Percentiles rank a stretch among this genome's conserved stretches.
These are phyloP conservation scores for Cotesia glomerata DNA, from an alignment of 1,140 invertebrate genomes.

Conservation along the genomic window DNA sequence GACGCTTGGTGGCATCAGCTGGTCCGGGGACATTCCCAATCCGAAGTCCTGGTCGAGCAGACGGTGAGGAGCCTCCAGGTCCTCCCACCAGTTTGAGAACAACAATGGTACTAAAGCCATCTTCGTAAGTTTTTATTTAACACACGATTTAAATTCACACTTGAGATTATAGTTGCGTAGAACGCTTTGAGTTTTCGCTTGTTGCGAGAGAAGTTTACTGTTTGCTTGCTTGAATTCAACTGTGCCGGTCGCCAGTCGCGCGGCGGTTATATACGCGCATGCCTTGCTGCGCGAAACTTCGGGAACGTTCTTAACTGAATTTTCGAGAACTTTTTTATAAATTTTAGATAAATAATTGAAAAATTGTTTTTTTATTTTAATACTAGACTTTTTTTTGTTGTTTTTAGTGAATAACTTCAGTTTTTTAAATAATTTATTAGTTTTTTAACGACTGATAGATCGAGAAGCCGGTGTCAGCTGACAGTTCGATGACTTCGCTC, in stretches of 20 bases:
- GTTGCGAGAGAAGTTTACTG: not conserved
- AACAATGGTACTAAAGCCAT: slow-evolving; percentile 56
- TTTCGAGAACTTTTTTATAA: not conserved
- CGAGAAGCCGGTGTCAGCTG: not conserved
- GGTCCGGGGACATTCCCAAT: slow-evolving; percentile 37
- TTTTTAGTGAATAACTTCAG: not conserved
- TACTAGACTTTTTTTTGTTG: not conserved
- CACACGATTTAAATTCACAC: not conserved
- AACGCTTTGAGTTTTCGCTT: not conserved
- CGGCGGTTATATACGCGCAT: slow-evolving; percentile 6
- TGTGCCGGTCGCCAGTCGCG: not conserved
- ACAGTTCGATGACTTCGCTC: no score
- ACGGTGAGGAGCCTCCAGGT: slow-evolving; percentile 43
- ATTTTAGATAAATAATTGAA: no score
- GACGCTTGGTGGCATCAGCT: slow-evolving; percentile 29
- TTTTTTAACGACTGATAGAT: not conserved
- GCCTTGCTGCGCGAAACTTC: slow-evolving; percentile 5
- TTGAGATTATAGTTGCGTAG: not conserved
- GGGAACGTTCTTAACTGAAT: not conserved
- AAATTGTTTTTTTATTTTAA: no score
- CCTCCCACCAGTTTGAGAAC: slow-evolving; percentile 60
- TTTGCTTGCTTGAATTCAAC: slow-evolving; percentile 9
- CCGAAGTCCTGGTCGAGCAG: slow-evolving; percentile 54
- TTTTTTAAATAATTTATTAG: not conserved
- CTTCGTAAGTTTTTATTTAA: slow-evolving; percentile 23